These are phyloP conservation scores for Orchesella cincta DNA, from an alignment of 1,140 invertebrate genomes.

Conservation along the genomic window DNA sequence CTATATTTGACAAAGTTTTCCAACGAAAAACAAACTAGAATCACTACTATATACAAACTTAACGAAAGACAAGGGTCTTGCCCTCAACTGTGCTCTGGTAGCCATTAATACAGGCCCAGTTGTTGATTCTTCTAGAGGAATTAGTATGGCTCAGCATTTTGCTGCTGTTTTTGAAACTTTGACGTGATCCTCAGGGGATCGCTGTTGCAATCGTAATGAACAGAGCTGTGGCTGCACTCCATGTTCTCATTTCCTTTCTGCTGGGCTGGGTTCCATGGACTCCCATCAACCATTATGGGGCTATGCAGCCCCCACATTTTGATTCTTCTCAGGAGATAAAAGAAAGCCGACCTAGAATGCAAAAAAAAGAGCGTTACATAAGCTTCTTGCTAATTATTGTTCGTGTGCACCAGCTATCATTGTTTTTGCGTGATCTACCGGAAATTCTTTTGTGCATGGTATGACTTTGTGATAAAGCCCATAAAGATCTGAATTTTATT, in stretches of 20 bases:
- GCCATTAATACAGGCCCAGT: neutral
- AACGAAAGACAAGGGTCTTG: neutral
- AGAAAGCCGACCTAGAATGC: neutral
- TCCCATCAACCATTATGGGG: slow-evolving; percentile 3
- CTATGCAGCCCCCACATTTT: slow-evolving; percentile 15
- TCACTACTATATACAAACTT: slow-evolving; percentile 17
- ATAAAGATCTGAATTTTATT: too few relatives aligned
- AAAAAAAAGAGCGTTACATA: neutral
- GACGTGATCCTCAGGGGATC: slow-evolving; percentile 17
- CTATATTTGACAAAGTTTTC: neutral
- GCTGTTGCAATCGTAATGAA: neutral
- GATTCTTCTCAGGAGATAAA: neutral
- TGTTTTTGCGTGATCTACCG: slow-evolving; percentile 24
- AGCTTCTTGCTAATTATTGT: too few relatives aligned
- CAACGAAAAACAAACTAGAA: slow-evolving; percentile 5
- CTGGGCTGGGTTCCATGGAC: neutral
- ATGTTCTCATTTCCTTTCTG: neutral
- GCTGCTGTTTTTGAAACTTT: neutral
- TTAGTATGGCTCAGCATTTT: slow-evolving; percentile 18
- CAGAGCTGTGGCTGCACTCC: neutral
- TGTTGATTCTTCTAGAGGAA: neutral
- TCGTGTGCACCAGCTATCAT: neutral
- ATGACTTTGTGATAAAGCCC: neutral
- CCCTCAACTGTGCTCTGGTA: too few relatives aligned
- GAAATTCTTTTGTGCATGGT: neutral